phyloP scores from a whole-genome alignment of 2,113 vertebrate species.

The Leptobrachium leishanense region DNA sequence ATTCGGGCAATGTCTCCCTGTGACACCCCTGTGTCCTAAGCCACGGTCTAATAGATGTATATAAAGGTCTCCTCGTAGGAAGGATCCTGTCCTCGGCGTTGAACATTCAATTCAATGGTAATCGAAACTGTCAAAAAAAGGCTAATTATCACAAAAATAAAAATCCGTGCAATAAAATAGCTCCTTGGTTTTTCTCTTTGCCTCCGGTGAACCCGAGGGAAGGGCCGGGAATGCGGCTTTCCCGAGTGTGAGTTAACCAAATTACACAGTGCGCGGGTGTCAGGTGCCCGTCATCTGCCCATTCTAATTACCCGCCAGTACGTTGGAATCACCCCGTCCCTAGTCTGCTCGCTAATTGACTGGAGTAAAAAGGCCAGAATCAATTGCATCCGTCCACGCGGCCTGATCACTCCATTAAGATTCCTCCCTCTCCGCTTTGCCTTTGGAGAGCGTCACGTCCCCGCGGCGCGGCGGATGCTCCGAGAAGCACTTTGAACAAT shows the following conservation, averaged over 20 bases:
- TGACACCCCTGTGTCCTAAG: no score
- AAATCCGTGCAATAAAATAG: conserved; percentile 14
- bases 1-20: no score
- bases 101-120: conserved; percentile 1
- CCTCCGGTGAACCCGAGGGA: background rate
- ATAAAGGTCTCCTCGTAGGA: no score
- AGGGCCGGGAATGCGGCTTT: background rate
- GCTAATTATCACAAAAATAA: conserved; percentile 22
- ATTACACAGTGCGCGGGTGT: background rate
- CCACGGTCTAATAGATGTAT: no score
- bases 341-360: background rate
- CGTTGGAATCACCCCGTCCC: background rate
- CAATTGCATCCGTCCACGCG: background rate
- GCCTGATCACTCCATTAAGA: conserved; percentile 9
- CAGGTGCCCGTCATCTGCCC: background rate
- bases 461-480: background rate
- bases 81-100: background rate
- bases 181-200: background rate
- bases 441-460: background rate
- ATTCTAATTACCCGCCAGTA: background rate
- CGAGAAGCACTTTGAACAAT: conserved; percentile 2
- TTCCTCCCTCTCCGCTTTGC: background rate
- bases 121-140: conserved; percentile 27
- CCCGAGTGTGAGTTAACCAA: background rate
- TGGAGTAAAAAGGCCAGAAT: background rate